A percentile compares a stretch with the other conserved stretches of the same genome.
These are phyloP conservation scores for Leucophenga montana DNA, from an alignment of 2,888 invertebrate genomes.

Conservation along the genomic window DNA sequence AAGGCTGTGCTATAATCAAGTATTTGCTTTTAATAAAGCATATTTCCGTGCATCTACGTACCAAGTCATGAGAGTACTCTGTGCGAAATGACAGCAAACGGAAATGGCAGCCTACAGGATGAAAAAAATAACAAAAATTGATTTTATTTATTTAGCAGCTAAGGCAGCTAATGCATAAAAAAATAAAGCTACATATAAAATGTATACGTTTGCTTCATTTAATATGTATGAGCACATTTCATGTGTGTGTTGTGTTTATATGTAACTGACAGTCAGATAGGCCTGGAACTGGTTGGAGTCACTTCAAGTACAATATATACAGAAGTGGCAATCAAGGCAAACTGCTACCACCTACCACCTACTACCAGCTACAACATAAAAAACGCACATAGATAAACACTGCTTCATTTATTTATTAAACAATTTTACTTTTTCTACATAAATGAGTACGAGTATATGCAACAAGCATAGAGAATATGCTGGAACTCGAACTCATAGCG, in stretches of 20 bases:
- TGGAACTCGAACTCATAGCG: no score
- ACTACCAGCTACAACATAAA: no score
- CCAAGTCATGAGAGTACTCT: neutral
- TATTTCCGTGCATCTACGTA: neutral
- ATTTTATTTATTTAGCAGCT: slow-evolving; percentile 39
- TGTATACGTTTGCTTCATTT: slow-evolving; percentile 9
- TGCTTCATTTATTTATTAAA: slow-evolving; percentile 34
- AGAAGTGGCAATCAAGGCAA: slow-evolving; percentile 28
- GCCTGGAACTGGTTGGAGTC: slow-evolving; percentile 21
- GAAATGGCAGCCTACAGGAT: neutral
- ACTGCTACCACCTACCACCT: slow-evolving; percentile 30
- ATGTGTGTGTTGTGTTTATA: slow-evolving; percentile 4
- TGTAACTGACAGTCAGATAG: neutral
- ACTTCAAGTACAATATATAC: slow-evolving; percentile 13
- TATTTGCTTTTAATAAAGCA: slow-evolving; percentile 21
- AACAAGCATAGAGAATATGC: no score
- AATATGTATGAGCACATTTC: slow-evolving; percentile 18
- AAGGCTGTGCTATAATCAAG: neutral
- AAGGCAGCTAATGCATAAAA: neutral
- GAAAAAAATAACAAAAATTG: slow-evolving; percentile 27
- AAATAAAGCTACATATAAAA: no score
- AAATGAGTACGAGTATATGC: no score
- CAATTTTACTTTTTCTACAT: slow-evolving; percentile 16
- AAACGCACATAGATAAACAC: neutral
- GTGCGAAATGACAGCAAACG: slow-evolving; percentile 4